phyloP scores from a whole-genome alignment of 2,888 invertebrate species.

The Lithosia quadra region DNA sequence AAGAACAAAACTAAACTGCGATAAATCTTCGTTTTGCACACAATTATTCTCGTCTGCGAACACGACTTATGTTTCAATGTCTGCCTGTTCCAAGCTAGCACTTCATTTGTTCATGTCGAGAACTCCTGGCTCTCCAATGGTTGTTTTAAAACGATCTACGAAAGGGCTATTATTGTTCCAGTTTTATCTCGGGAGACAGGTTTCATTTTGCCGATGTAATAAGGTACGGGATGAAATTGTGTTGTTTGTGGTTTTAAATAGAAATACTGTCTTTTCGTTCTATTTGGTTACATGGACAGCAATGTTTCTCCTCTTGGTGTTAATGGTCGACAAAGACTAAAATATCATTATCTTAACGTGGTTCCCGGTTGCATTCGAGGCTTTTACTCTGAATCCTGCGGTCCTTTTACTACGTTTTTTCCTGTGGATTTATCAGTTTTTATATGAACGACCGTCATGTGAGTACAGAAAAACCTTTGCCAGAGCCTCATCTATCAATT shows the following conservation, averaged over 20 bases:
- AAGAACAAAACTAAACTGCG: slow-evolving; percentile 53
- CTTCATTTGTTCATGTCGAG: slow-evolving; percentile 59
- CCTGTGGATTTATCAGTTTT: no score
- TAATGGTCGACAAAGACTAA: no score
- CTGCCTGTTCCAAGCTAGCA: slow-evolving; percentile 55
- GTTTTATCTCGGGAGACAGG: slow-evolving; percentile 37
- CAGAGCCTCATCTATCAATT: no score
- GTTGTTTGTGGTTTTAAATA: slow-evolving; percentile 22
- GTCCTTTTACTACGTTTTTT: no score
- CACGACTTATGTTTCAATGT: slow-evolving; percentile 72
- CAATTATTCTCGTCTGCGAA: slow-evolving; percentile 69
- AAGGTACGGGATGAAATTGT: slow-evolving; percentile 24
- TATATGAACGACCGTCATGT: no score
- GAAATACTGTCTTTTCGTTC: slow-evolving; percentile 11
- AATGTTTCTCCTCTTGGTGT: slow-evolving; percentile 7
- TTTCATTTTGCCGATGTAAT: slow-evolving; percentile 22
- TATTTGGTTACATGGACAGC: background rate
- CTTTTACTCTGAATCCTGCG: no score
- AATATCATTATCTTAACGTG: no score
- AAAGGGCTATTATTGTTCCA: slow-evolving; percentile 45
- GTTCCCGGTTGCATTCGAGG: no score
- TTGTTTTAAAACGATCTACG: slow-evolving; percentile 48
- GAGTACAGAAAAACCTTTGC: no score
- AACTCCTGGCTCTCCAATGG: slow-evolving; percentile 43
- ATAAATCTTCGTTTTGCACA: slow-evolving; percentile 73